Evolutionary conservation across 2,888 invertebrate genomes (phyloP).

Genomic region (Oligia latruncula): DNA sequence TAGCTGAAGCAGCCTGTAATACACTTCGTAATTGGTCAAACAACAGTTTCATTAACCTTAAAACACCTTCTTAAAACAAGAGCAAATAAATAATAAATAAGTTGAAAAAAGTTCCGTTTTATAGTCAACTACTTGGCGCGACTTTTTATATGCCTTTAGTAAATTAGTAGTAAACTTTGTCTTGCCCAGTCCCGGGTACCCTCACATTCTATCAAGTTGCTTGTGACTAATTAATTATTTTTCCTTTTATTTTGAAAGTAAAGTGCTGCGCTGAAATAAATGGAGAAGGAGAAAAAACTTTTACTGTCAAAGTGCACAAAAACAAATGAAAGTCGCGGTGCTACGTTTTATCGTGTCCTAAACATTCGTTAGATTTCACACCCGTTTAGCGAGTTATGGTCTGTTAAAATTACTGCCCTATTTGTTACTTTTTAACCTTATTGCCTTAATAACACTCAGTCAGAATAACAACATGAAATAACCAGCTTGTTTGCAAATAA

Average conservation of each 20-base stretch:
- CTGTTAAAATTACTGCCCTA: conserved; percentile 1
- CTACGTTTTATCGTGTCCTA: not conserved
- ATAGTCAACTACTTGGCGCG: conserved; percentile 61
- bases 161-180: conserved; percentile 73
- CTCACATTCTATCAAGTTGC: conserved; percentile 49
- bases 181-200: conserved; percentile 21
- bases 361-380: not conserved
- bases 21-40: conserved; percentile 18
- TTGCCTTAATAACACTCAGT: conserved; percentile 30
- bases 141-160: conserved; percentile 71
- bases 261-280: conserved; percentile 20
- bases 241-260: conserved; percentile 45
- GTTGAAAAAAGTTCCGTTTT: conserved; percentile 58
- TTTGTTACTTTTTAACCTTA: conserved; percentile 22
- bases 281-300: not conserved
- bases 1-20: not conserved
- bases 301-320: not conserved
- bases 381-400: not conserved
- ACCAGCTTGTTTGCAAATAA: conserved; percentile 37
- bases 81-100: conserved; percentile 57
- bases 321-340: conserved; percentile 21
- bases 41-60: conserved; percentile 27
- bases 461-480: conserved; percentile 16
- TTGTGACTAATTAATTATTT: conserved; percentile 63
- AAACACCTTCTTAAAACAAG: conserved; percentile 22